These are phyloP conservation scores for Serranus cabrilla DNA, from an alignment of 2,797 vertebrate species.

Conservation along the genomic window DNA sequence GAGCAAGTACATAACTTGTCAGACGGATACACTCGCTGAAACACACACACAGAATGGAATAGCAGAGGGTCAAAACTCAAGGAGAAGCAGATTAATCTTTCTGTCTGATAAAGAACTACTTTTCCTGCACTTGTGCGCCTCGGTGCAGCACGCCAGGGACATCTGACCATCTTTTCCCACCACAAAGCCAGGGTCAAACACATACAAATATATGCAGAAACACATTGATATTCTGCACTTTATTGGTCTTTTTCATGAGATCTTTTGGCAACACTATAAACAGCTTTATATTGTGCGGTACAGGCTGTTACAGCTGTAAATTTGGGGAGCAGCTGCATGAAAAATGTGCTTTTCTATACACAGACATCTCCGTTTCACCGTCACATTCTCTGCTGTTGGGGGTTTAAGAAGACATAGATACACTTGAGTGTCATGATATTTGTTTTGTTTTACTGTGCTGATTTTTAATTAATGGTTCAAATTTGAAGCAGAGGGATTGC, in stretches of 20 bases:
- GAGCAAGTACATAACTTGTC: constrained; percentile 52
- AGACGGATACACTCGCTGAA: constrained; percentile 39
- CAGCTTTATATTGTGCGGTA: constrained; percentile 9
- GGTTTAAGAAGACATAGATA: too few relatives aligned
- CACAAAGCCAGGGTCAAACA: neutral
- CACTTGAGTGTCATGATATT: too few relatives aligned
- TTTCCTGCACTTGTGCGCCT: constrained; percentile 7
- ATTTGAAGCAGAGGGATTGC: too few relatives aligned
- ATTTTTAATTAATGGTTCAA: too few relatives aligned
- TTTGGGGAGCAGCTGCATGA: constrained; percentile 31
- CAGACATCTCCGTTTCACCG: neutral
- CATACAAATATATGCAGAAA: constrained; percentile 7
- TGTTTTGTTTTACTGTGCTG: too few relatives aligned
- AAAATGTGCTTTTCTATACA: neutral
- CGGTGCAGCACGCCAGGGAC: neutral
- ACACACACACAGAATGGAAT: constrained; percentile 8
- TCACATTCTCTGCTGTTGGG: neutral
- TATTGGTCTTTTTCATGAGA: constrained; percentile 14
- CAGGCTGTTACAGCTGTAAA: constrained; percentile 33
- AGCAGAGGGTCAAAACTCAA: constrained; percentile 37
- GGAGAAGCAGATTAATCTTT: constrained; percentile 10
- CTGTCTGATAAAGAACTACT: neutral
- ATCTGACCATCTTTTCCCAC: neutral
- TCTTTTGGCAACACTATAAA: constrained; percentile 36
- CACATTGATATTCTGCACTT: constrained; percentile 2